These are phyloP conservation scores for Drosophila atripex DNA, from an alignment of 2,888 invertebrate species.

Conservation along the genomic window DNA sequence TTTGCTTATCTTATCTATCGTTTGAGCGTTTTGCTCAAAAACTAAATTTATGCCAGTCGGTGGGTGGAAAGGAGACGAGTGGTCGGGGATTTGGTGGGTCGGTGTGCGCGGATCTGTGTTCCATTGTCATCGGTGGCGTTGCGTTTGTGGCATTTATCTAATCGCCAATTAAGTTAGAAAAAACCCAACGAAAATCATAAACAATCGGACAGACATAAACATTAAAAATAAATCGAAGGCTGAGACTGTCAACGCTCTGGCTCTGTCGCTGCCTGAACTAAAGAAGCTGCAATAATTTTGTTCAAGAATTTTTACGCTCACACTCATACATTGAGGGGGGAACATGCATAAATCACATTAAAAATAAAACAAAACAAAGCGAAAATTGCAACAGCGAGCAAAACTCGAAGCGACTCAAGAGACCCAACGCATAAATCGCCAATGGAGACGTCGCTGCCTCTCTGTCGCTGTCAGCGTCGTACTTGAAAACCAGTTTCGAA, in stretches of 20 bases:
- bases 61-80: slow-evolving; percentile 4
- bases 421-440: slow-evolving; percentile 73
- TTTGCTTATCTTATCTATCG: slow-evolving; percentile 64
- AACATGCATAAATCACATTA: slow-evolving; percentile 74
- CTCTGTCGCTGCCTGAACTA: slow-evolving; percentile 34
- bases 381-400: slow-evolving; percentile 70
- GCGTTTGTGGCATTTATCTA: slow-evolving; percentile 62
- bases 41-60: slow-evolving; percentile 71
- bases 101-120: slow-evolving; percentile 41
- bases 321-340: slow-evolving; percentile 44
- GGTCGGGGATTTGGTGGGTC: slow-evolving; percentile 20
- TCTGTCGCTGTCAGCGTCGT: slow-evolving; percentile 52
- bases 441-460: slow-evolving; percentile 9
- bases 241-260: slow-evolving; percentile 51
- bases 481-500: slow-evolving; percentile 74
- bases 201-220: slow-evolving; percentile 78
- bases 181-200: slow-evolving; percentile 64
- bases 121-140: slow-evolving; percentile 62
- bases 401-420: slow-evolving; percentile 42
- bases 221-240: slow-evolving; percentile 80
- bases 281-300: slow-evolving; percentile 76
- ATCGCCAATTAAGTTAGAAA: slow-evolving; percentile 73
- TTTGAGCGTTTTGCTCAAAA: slow-evolving; percentile 63
- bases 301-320: slow-evolving; percentile 69
- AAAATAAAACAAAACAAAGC: slow-evolving; percentile 77